Evolutionary conservation across 2,888 invertebrate genomes (phyloP).

Genomic region (Cantharis nigra): DNA sequence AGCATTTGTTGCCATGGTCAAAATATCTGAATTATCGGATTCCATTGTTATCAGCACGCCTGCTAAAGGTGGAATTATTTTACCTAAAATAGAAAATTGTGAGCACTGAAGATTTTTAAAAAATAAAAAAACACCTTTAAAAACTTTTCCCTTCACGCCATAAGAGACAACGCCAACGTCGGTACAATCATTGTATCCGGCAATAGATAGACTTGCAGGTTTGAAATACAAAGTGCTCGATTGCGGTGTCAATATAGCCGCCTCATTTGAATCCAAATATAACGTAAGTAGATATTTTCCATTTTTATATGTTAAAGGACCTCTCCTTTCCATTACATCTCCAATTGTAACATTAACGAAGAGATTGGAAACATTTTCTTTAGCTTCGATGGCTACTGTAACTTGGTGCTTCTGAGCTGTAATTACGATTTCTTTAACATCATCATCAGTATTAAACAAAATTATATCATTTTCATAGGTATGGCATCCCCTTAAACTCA

Average conservation of each 20-base stretch:
- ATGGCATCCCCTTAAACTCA: conserved; percentile 82
- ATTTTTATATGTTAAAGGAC: conserved; percentile 40
- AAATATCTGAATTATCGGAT: conserved; percentile 53
- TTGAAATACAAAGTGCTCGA: conserved; percentile 76
- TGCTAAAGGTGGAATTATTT: conserved; percentile 70
- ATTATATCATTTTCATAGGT: conserved; percentile 60
- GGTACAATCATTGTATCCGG: conserved; percentile 71
- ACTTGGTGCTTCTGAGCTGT: conserved; percentile 49
- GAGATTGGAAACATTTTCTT: conserved; percentile 43
- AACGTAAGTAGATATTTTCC: conserved; percentile 55
- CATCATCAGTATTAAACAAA: conserved; percentile 54
- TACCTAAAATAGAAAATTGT: conserved; percentile 56
- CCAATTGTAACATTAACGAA: conserved; percentile 38
- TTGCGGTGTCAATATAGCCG: conserved; percentile 66
- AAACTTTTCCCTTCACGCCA: conserved; percentile 53
- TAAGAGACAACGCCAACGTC: conserved; percentile 63
- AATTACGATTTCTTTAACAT: conserved; percentile 48
- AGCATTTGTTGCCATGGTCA: conserved; percentile 63
- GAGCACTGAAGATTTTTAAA: not conserved
- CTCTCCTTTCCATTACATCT: conserved; percentile 36
- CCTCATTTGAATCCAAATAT: conserved; percentile 58
- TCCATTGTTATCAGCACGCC: conserved; percentile 62
- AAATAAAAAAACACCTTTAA: conserved; percentile 55
- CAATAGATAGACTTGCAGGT: conserved; percentile 63
- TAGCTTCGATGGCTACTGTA: conserved; percentile 42